Evolutionary conservation across 2,888 invertebrate genomes (phyloP), one percentile per base, ranked within the genome.

Genomic region (Hedya salicella): DNA sequence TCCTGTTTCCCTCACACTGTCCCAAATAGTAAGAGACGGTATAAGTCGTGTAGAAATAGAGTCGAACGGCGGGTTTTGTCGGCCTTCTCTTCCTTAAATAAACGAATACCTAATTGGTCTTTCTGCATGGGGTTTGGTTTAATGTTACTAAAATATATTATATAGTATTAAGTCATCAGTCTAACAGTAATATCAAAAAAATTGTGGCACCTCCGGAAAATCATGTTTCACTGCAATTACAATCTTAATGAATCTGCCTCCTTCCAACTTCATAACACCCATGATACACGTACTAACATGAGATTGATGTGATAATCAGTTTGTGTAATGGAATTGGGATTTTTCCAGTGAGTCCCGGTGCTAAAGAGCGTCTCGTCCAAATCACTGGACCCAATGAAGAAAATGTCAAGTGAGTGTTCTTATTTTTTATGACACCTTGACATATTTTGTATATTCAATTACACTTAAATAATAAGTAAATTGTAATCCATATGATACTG

Each of bases 371-470:
- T 80, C 95, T 98, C 77, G 97, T 98, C 78, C 98, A 98, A 92
- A 98, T 98, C 78, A 98, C 98, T 70, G 98, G 98, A 69, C 97
- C 97, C 30, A 96, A 95, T 77, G 97, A 98, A 92, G 98, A 98
- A 82, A 97, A 97, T 88, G 98, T 98, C 70, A 96, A 95, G 97
- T 98, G 89, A 94, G 95, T 62, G 17, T 13, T 49, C 14, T 11
- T 5, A 19, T 21, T 21, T 21, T 21, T 25, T 25, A 25, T n/a
- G 1, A 13, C 9, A 21, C 13, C 21, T 36, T 36, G 36, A 36
- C 36, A 36, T 36, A 9, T 8, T 36, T 11, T 1, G 3, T 4
- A 4, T 25, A 25, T 25, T 25, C 25, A 25, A 4, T 4, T 3
- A 6, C 25, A 4, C 25, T n/a, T n/a, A n/a, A n/a, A n/a, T n/a